These are phyloP conservation scores for Andrena bucephala DNA, from an alignment of 2,888 invertebrate species.

Conservation along the genomic window DNA sequence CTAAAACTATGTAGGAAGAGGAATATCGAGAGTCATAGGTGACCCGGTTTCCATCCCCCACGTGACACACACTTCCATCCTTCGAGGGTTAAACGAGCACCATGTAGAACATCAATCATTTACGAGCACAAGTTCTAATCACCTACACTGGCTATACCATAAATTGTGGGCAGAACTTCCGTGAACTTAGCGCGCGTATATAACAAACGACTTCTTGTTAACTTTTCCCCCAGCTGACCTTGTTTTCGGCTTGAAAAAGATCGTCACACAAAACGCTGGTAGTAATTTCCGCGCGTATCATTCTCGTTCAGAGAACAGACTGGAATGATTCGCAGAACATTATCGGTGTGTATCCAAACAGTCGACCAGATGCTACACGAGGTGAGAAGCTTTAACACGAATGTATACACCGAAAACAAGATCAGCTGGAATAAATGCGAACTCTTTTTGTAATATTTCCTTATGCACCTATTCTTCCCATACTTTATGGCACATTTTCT, in stretches of 20 bases:
- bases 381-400: too few relatives aligned
- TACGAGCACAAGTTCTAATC: conserved; percentile 21
- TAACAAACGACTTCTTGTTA: conserved; percentile 3
- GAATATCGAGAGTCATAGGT: background rate
- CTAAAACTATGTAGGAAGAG: background rate
- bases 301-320: background rate
- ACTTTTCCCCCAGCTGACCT: background rate
- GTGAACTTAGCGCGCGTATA: background rate
- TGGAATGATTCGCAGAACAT: background rate
- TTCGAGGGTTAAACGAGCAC: conserved; percentile 28
- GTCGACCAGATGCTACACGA: too few relatives aligned
- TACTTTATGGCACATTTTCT: too few relatives aligned
- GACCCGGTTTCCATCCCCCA: conserved; percentile 11
- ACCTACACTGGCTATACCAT: background rate
- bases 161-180: background rate
- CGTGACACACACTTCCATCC: conserved; percentile 23
- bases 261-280: background rate
- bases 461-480: too few relatives aligned
- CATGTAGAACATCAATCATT: conserved; percentile 33
- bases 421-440: too few relatives aligned
- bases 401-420: too few relatives aligned
- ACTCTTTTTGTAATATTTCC: too few relatives aligned
- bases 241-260: background rate
- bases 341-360: background rate
- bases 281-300: background rate